Evolutionary conservation across 1,140 invertebrate genomes (phyloP), one percentile per base, ranked within the genome.

Genomic region (Drosophila sp.): DNA sequence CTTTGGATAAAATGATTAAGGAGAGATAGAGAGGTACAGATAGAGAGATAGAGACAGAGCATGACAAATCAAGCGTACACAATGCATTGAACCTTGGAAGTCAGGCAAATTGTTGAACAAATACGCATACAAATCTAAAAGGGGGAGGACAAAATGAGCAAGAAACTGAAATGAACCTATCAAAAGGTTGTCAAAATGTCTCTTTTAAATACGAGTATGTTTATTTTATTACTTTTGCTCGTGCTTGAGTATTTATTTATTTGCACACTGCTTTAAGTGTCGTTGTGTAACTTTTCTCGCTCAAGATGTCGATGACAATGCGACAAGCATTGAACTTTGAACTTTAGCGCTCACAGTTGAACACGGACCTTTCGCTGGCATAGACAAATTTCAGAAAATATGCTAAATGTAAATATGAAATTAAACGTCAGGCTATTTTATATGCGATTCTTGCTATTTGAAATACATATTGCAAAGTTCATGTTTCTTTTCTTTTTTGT

Each of bases 101-200:
- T 36, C 46, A 66, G 51, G 67, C 58, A 65, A 76, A 64, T 64
- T 57, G 59, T 27, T 29, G 34, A 48, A 16, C 59, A 62, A 62
- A 62, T 41, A 62, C 45, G 18, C 16, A 25, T 34, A 54, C n/a
- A 21, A 21, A 9, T n/a, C 43, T 1, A 27, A 54, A 58, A 58
- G 58, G 21, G 59, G 58, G 61, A 54, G 32, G 54, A 18, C 27
- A 65, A 50, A 72, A 8, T 18, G 72, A 69, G 69, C 78, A 45
- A 72, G 53, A 63, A 80, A 65, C 59, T 65, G 78, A 84, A 87
- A 87, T 86, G 82, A 87, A 87, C 82, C 81, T 87, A 78, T 86
- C 81, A 86, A 82, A 75, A 81, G 78, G 75, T 86, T 86, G 81
- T 86, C 81, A 82, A 82, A 86, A 87, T 86, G 82, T 86, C 81